phyloP scores from a whole-genome alignment of 2,797 vertebrate genomes.

The Chrysocyon brachyurus region DNA sequence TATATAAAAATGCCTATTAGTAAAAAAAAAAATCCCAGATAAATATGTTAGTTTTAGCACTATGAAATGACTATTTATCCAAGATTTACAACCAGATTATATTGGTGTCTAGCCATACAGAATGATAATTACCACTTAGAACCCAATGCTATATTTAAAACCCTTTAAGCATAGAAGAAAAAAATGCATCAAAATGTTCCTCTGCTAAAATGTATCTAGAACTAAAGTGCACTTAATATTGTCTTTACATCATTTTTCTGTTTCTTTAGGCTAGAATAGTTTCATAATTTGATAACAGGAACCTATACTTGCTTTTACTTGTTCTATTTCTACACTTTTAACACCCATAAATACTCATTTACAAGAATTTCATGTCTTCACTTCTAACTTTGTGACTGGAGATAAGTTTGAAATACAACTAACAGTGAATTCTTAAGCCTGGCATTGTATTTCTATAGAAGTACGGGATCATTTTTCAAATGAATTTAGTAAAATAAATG shows the following conservation, averaged over 20 bases:
- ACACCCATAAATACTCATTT: neutral
- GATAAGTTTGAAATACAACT: neutral
- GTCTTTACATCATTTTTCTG: neutral
- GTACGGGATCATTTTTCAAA: neutral
- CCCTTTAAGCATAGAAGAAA: neutral
- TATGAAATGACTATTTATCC: neutral
- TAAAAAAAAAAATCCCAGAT: neutral
- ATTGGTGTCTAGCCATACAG: neutral
- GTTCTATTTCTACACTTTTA: neutral
- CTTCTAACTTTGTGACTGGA: neutral
- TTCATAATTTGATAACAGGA: neutral
- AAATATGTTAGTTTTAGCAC: neutral
- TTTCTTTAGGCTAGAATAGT: neutral
- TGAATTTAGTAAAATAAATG: constrained; percentile 1
- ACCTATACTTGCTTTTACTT: neutral
- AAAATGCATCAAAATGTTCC: neutral
- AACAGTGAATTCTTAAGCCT: neutral
- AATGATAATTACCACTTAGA: constrained; percentile 1
- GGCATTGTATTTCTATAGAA: neutral
- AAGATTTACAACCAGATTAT: neutral
- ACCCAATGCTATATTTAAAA: neutral
- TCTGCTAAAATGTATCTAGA: neutral
- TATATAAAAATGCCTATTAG: neutral
- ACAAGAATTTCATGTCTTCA: neutral
- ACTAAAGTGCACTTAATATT: neutral